Base-by-base conservation (phyloP, 2,888 invertebrate species). In the Pasiphila rectangulata region DNA sequence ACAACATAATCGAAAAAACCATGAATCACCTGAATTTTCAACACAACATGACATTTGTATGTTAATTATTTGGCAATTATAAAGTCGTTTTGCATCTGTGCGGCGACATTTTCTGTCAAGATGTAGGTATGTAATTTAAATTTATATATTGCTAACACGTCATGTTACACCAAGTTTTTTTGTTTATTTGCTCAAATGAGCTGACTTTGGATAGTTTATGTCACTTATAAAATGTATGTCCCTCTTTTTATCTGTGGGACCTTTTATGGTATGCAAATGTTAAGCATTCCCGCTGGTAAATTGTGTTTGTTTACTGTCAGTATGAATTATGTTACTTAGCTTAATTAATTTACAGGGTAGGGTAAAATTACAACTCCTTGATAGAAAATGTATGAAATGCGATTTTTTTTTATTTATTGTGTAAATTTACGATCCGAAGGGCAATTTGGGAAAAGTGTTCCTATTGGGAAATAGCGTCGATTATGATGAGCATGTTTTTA, bases 31-130 rank as follows among this genome's bases (percentile, higher is more conserved):
- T 9, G 42, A 50, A 45, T 25, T 34, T 51, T 42, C 40, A 24
- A 10, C 10, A 37, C 25, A 35, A 39, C 32, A 32, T 47, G 48
- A 21, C 49, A 51, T 55, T 51, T 55, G 23, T 29, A 24, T 36
- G 40, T 41, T 39, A 39, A 40, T 34, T 35, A 40, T 41, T 48
- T 48, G 41, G 19, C 20, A 30, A 27, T 37, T 38, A 50, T 51
- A 46, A 53, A 34, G 43, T 51, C 46, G 42, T 52, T 46, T 47
- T 20, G 4, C 42, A 27, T 43, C 27, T 36, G 35, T 43, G 32
- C 9, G 23, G 25, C 23, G 20, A 48, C 46, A 44, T 49, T 30
- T 35, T 41, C 29, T 41, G 30, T 40, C 25, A 39, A 30, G 29
- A 40, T 21, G 30, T 7, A 6, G 12, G 10, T 4, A 46, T n/a